Evolutionary conservation across 1,140 invertebrate genomes (phyloP), one percentile per base, ranked within the genome.

Genomic region (Drosophila rufa): DNA sequence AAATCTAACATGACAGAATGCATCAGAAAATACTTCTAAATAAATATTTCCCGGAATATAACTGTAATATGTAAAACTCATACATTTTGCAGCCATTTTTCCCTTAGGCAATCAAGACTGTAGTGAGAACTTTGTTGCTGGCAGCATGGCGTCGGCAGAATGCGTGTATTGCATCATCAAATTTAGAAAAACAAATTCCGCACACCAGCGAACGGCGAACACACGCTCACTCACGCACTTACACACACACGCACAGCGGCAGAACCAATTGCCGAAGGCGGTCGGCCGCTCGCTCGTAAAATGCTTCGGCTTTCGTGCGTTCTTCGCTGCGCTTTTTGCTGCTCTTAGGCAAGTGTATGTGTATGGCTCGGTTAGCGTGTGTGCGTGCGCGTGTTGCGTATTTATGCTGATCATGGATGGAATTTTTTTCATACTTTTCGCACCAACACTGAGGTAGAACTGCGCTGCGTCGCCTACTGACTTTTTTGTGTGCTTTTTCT

Each of bases 161-260:
- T 90, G 85, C 85, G 85, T 90, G 85, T 85, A 90, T 90, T 90
- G 85, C 85, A 90, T 90, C 85, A 90, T 90, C 85, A 90, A 85
- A 82, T 82, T 82, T 85, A 85, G 81, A 90, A 85, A 90, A 90
- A 90, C 79, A 81, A 89, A 84, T 75, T 75, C 51, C 82, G 50
- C 67, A 79, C 65, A 85, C 59, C 65, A 50, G 30, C 43, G 53
- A 38, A 68, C n/a, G 30, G 2, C 42, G 17, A 55, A 67, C 22
- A 56, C 27, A 71, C 65, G 36, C 75, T 45, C 53, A 45, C 62
- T 45, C 55, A 70, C 62, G 50, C 68, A 53, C 50, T 64, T 40
- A 36, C 64, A 51, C 51, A 43, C 15, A 60, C 22, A 42, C 62
- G 19, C 55, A 40, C 15, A 45, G 15, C 17, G 46, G 60, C 64